Percentiles rank a stretch among this genome's conserved stretches.
Evolutionary conservation across 2,113 vertebrate species (phyloP).

Genomic region (Scophthalmus maximus): DNA sequence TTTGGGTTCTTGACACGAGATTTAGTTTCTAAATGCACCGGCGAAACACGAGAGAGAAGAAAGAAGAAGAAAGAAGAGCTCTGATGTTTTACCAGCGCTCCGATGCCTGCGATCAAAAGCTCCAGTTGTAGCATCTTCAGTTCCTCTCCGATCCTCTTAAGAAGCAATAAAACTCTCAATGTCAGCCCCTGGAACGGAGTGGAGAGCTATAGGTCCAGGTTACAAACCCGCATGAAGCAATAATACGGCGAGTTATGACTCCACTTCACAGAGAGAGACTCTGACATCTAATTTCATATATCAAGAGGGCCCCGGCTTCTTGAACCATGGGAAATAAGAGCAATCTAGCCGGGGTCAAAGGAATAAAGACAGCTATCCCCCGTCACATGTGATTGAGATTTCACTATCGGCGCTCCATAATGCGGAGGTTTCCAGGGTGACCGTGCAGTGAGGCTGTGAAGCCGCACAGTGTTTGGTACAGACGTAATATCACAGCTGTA

Average conservation of each 20-base stretch:
- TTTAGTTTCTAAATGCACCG: not conserved
- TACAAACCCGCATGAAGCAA: conserved; percentile 45
- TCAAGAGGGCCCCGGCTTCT: conserved; percentile 46
- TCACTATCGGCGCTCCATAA: conserved; percentile 25
- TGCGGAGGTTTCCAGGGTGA: conserved; percentile 34
- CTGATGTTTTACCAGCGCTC: not conserved
- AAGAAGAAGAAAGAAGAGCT: conserved; percentile 1
- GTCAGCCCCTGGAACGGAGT: not conserved
- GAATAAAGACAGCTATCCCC: conserved; percentile 28
- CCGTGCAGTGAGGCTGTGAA: not conserved
- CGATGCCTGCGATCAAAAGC: not conserved
- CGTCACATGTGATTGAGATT: conserved; percentile 18
- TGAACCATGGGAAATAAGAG: conserved; percentile 71
- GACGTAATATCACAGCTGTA: conserved; percentile 13
- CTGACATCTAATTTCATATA: conserved; percentile 65
- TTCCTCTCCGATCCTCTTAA: conserved; percentile 27
- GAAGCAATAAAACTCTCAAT: conserved; percentile 63
- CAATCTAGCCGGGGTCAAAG: conserved; percentile 62
- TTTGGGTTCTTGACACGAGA: not conserved
- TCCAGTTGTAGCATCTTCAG: not conserved
- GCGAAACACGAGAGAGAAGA: not conserved
- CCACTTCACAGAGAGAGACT: conserved; percentile 46
- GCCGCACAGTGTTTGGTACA: not conserved
- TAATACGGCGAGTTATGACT: conserved; percentile 65
- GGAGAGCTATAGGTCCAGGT: conserved; percentile 25